Base-by-base conservation (phyloP, 2,113 vertebrate genomes). In the Conger conger region DNA sequence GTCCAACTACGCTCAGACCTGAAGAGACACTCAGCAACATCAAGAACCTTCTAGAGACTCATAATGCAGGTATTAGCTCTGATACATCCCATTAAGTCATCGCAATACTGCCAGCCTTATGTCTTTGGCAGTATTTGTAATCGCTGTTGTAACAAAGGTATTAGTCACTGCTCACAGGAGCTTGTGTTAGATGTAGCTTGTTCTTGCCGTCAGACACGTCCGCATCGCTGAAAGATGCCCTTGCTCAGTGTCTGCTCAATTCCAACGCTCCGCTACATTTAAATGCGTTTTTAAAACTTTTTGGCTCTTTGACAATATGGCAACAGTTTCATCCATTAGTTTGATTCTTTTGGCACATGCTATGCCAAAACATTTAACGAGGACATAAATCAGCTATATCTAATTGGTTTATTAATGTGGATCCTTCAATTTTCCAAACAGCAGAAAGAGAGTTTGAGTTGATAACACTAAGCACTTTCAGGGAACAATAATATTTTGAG, bases 251-350 rank as follows among this genome's bases (percentile, higher is more conserved):
- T 23, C 8, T 63, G 57, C 20, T 63, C 27, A 63, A 63, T 23
- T 27, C 23, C 8, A 5, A 63, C 0, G n/a, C 11, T 77, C 68
- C 53, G 42, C 73, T 76, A 38, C 30, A 16, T 73, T 53, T 17
- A 30, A 27, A 83, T 33, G 76, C 73, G 16, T 53, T 76, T 33
- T 20, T 76, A 81, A 82, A 76, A 15, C 45, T 1, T 38, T 63
- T 27, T 38, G 33, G 36, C 30, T 20, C 20, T 7, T n/a, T 80
- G 78, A 85, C 84, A 87, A n/a, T 85, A 87, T 37, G 78, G 83
- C 86, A 76, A 80, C 76, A 84, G 20, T 80, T 76, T 84, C 68
- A 83, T 87, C 85, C 76, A 54, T 86, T 79, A 85, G 20, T 16
- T 45, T 81, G 79, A 23, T 42, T 81, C n/a, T 82, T 30, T 83